Conservation (phyloP, 2,888 invertebrate species). For the Diplolepis rosae region DNA sequence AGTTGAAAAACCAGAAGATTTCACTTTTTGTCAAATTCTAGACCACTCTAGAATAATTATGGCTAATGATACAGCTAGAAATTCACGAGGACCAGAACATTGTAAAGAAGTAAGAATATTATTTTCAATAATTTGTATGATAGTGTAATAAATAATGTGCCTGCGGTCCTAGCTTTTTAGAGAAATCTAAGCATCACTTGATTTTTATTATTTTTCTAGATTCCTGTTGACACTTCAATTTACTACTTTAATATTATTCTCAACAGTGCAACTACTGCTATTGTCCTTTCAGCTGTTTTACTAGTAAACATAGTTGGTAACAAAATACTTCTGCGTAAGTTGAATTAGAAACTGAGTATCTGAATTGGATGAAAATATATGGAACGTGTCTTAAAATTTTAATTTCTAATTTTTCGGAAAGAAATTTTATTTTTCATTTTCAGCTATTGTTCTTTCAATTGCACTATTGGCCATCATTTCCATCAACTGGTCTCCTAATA, state of each 20-base stretch:
- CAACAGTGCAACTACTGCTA: slow-evolving; percentile 39
- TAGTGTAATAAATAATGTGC: neutral
- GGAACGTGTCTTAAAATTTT: neutral
- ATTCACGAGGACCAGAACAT: neutral
- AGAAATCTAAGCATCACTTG: neutral
- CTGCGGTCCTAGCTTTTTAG: neutral
- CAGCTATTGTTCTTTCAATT: slow-evolving; percentile 50
- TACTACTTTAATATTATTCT: slow-evolving; percentile 58
- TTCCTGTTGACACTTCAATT: slow-evolving; percentile 48
- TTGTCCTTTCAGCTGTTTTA: slow-evolving; percentile 48
- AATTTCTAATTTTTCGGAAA: neutral
- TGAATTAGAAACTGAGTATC: neutral
- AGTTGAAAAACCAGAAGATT: slow-evolving; percentile 44
- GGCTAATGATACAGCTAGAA: neutral
- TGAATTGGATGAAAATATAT: neutral
- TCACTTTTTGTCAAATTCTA: slow-evolving; percentile 64
- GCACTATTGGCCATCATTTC: slow-evolving; percentile 51
- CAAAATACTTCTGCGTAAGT: slow-evolving; percentile 57
- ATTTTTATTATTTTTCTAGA: slow-evolving; percentile 43
- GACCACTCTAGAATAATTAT: neutral
- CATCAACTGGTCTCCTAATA: slow-evolving; percentile 60
- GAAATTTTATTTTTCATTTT: slow-evolving; percentile 20
- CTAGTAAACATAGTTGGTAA: slow-evolving; percentile 53
- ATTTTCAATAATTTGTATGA: neutral
- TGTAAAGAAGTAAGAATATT: slow-evolving; percentile 13